These are phyloP conservation scores for Patiria miniata DNA, from an alignment of 35 echinoderm and acorn worm genomes.

Conservation along the genomic window DNA sequence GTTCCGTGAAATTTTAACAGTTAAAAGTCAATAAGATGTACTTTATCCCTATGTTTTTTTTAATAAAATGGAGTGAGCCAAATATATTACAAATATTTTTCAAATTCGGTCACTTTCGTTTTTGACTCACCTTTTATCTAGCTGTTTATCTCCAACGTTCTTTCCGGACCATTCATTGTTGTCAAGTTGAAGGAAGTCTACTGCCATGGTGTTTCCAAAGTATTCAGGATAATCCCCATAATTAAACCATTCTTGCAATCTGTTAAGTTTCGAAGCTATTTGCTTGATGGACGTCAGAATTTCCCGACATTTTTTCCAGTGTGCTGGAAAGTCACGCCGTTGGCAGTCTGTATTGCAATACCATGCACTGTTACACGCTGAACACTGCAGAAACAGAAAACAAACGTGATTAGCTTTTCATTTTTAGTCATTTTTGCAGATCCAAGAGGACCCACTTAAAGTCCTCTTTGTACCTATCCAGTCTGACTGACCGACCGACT, in stretches of 20 bases:
- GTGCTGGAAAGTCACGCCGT: not conserved
- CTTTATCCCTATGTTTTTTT: too few species aligned
- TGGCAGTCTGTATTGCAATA: slow-evolving; percentile 1
- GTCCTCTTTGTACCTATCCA: too few species aligned
- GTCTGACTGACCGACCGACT: too few species aligned
- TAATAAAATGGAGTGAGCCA: too few species aligned
- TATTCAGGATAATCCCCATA: not conserved
- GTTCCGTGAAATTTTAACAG: too few species aligned
- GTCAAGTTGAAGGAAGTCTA: not conserved
- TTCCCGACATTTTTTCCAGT: not conserved
- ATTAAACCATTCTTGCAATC: not conserved
- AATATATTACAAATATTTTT: too few species aligned
- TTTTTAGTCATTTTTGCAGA: too few species aligned
- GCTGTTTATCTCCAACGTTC: not conserved
- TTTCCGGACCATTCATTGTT: not conserved
- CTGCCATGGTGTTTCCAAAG: not conserved
- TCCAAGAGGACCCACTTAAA: too few species aligned
- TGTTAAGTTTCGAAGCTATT: not conserved
- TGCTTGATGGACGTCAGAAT: not conserved
- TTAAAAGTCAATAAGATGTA: too few species aligned
- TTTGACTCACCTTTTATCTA: too few species aligned
- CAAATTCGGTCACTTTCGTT: too few species aligned
- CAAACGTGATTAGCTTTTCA: too few species aligned
- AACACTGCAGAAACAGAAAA: not conserved
- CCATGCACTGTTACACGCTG: not conserved